Base-by-base conservation (phyloP, 2,113 vertebrate species). In the Campylomormyrus tamandua region DNA sequence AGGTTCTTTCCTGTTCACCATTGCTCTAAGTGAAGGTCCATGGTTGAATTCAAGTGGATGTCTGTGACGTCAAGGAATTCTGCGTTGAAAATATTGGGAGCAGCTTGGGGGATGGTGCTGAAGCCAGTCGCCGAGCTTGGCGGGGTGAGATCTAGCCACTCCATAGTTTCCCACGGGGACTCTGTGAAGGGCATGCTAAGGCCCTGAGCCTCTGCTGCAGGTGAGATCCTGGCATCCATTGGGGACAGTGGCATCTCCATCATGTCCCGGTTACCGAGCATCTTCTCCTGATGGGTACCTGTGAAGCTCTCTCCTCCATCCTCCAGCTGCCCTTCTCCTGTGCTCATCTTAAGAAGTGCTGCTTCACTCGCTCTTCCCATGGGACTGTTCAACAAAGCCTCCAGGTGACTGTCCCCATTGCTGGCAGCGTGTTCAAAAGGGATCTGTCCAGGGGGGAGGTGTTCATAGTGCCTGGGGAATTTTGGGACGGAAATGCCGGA, bases 111-210 rank as follows among this genome's bases (percentile, higher is more conserved):
- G 3, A 98, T 95, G 0, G 96, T 94, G 70, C 95, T 95, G 86
- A 98, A 99, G 53, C 96, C 96, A 0, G 96, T 94, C 53, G 97
- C 96, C 0, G 97, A 99, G 90, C 96, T 98, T 1, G 98, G 98
- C 0, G 98, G 97, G 0, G 98, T 98, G 90, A 99, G 96, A 92
- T 99, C 98, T 93, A 99, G 92, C 98, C 98, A 99, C 92, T 99
- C 98, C 98, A 99, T 99, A 0, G 97, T 98, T 92, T 99, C 98
- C 98, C 98, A 99, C 0, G 98, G 97, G 21, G 98, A 97, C 92
- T 99, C 98, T 0, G 97, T 96, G 93, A 99, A 99, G 45, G 97
- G 96, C 95, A 99, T 95, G 85, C 96, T 97, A 88, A 99, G 96
- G 90, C 95, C 96, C 4, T 96, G 96, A 92, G 96, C 95, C 42